Percentiles rank a stretch among this genome's conserved stretches.
Conservation (phyloP, 2,888 invertebrate species). For the Drosophila neutralis region DNA sequence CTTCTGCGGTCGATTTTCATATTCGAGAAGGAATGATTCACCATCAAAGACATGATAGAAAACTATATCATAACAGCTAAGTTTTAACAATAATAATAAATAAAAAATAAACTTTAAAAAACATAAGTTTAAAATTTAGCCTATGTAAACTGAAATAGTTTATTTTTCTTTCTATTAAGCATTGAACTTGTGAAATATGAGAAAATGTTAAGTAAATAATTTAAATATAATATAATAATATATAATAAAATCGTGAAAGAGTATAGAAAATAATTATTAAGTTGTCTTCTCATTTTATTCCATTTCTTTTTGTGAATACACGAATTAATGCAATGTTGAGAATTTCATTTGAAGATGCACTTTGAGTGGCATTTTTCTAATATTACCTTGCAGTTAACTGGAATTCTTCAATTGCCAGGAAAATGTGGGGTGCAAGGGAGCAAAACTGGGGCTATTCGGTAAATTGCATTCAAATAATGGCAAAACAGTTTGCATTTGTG, state of each 20-base stretch:
- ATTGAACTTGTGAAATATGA: too few relatives aligned
- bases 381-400: slow-evolving; percentile 8
- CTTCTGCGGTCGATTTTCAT: not conserved
- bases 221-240: too few relatives aligned
- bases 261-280: not conserved
- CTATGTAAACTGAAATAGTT: not conserved
- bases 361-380: slow-evolving; percentile 18
- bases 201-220: not conserved
- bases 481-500: slow-evolving; percentile 34
- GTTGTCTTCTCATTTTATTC: not conserved
- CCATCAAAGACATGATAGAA: not conserved
- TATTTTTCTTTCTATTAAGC: too few relatives aligned
- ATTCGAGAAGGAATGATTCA: not conserved
- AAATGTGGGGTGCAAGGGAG: not conserved
- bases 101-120: not conserved
- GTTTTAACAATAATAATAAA: not conserved
- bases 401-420: not conserved
- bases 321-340: slow-evolving; percentile 2
- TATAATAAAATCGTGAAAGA: not conserved
- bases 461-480: slow-evolving; percentile 38
- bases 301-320: not conserved
- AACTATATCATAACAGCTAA: not conserved
- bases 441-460: not conserved
- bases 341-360: slow-evolving; percentile 13
- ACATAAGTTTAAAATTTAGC: fast-evolving